A percentile compares a stretch with the other conserved stretches of the same genome.
phyloP scores from a whole-genome alignment of 2,113 vertebrate species.

The Gadus chalcogrammus region DNA sequence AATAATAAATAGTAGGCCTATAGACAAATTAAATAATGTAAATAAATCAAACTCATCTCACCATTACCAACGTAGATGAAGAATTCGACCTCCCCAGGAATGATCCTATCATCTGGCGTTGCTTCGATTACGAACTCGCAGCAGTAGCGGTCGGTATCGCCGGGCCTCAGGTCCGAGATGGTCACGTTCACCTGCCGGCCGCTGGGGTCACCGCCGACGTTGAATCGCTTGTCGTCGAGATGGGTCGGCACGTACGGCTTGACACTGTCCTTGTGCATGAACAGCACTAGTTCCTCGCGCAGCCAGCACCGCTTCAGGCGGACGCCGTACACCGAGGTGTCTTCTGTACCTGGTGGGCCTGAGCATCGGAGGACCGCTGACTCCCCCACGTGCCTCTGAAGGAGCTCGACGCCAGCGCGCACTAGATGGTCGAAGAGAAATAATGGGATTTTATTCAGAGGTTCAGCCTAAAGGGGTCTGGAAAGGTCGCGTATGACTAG shows the following conservation, averaged over 20 bases:
- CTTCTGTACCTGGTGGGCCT: background rate
- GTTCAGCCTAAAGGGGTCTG: too few relatives aligned
- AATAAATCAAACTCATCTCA: conserved; percentile 43
- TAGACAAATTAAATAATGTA: background rate
- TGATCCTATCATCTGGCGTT: rapidly evolving
- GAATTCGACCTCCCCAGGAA: conserved; percentile 37
- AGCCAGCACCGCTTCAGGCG: conserved; percentile 56
- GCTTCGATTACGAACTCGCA: conserved; percentile 50
- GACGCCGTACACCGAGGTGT: conserved; percentile 5
- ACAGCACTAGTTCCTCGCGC: conserved; percentile 28
- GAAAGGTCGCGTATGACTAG: too few relatives aligned
- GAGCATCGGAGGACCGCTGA: conserved; percentile 54
- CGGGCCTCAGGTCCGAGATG: conserved; percentile 47
- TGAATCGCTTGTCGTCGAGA: conserved; percentile 23
- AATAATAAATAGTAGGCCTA: too few relatives aligned
- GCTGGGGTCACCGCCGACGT: conserved; percentile 26
- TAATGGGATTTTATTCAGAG: background rate
- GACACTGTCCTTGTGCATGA: background rate
- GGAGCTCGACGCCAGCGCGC: conserved; percentile 27
- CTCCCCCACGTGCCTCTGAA: conserved; percentile 39
- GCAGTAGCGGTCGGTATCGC: conserved; percentile 62
- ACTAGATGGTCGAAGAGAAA: conserved; percentile 22
- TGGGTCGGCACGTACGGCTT: rapidly evolving
- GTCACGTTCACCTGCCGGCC: conserved; percentile 42
- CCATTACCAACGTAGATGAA: conserved; percentile 55